Base-by-base conservation (phyloP, 2,797 vertebrate species). In the Hoplostethus mediterraneus region DNA sequence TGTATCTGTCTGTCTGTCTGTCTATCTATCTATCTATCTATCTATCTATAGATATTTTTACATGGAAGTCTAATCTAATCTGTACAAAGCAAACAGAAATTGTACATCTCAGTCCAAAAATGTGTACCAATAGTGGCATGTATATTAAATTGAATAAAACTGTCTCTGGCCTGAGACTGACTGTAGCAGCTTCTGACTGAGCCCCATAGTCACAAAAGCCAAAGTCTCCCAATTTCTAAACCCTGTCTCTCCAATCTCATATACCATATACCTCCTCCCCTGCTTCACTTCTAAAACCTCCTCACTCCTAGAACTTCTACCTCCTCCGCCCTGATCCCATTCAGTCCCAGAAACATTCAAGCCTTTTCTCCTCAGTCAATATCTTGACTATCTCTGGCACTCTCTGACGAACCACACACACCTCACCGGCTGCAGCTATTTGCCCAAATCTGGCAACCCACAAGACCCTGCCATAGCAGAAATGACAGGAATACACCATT, bases 141-240 rank as follows among this genome's bases (percentile, higher is more conserved):
- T 71, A 63, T 74, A 72, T 42, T 63, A 77, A 73, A 38, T 61
- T 65, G 80, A 81, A 77, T 85, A 66, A 77, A 82, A 64, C 69
- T 75, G 78, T 58, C 48, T 47, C 67, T 48, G 40, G 77, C 81
- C 81, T 88, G 84, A 25, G 63, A 75, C 81, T 86, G 84, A 80
- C 84, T 66, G 10, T 51, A 79, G 69, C 87, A 88, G 86, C 83
- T 64, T 84, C 86, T 77, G 77, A 77, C 80, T 86, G 86, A 90
- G 80, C 75, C 77, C 81, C 77, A 77, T 71, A 79, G 83, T 87
- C 89, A 88, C 74, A 71, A 82, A 85, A 68, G 84, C 61, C 87
- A 84, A 87, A 87, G 78, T 86, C 76, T 86, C 79, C 75, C 57
- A 78, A 85, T 86, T 88, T 87, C 76, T 92, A 85, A 90, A 83